Conservation (phyloP, 37 sponge, comb jelly and placozoan species). For the Theonella swinhoei region DNA sequence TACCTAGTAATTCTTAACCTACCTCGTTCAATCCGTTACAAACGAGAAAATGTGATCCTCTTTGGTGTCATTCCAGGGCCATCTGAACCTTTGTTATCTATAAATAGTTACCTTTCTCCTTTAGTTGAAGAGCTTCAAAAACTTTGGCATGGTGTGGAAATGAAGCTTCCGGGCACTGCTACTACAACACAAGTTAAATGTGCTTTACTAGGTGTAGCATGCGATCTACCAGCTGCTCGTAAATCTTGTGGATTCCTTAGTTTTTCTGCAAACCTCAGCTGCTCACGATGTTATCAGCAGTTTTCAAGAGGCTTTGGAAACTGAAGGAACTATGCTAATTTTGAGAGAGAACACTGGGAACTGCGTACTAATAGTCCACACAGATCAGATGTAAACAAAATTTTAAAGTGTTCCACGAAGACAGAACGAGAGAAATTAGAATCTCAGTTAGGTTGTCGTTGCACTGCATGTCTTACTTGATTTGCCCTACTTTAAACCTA, state of each 20-base stretch:
- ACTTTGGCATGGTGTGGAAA: conserved; percentile 18
- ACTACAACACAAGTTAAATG: not conserved
- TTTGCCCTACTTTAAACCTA: conserved; percentile 33
- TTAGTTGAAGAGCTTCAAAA: conserved; percentile 16
- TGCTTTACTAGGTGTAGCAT: conserved; percentile 25
- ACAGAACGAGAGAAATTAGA: not conserved
- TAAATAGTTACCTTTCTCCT: conserved; percentile 25
- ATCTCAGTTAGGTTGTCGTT: conserved; percentile 42
- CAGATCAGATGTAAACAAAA: not conserved
- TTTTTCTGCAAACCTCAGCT: conserved; percentile 23
- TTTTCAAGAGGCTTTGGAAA: conserved; percentile 19
- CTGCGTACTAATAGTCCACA: not conserved
- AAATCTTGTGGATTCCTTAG: conserved; percentile 36
- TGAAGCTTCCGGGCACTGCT: not conserved
- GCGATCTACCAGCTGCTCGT: conserved; percentile 31
- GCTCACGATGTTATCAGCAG: conserved; percentile 26
- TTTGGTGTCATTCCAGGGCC: conserved; percentile 40
- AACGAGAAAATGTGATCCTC: conserved; percentile 24
- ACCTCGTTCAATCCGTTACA: conserved; percentile 20
- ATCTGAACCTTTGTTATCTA: conserved; percentile 4
- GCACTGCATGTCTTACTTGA: conserved; percentile 20
- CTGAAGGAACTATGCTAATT: conserved; percentile 13
- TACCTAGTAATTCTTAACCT: conserved; percentile 26
- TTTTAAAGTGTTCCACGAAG: not conserved
- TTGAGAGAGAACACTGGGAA: conserved; percentile 18